Evolutionary conservation across 2,888 invertebrate species (phyloP), one percentile per base, ranked within the genome.

Genomic region (Polydrusus pterygomalis): DNA sequence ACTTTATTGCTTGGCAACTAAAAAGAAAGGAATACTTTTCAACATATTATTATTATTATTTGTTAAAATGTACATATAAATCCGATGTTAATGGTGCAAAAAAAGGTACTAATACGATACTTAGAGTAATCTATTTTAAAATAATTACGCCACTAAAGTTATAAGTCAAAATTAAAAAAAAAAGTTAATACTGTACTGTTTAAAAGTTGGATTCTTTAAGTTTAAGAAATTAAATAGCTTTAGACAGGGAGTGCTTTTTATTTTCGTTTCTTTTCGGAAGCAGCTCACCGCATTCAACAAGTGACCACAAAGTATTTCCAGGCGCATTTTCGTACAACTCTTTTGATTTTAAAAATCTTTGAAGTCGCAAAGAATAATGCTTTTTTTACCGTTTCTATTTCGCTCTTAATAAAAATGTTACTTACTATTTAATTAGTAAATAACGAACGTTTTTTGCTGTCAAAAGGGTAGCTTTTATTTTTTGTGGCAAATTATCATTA

Each of bases 231-330:
- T 60, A 60, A 38, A 60, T 60, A 40, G 38, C 17, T 60, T 38
- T 38, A 40, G 58, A 60, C 15, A 11, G 17, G 18, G 11, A 60
- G 38, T 40, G 58, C 34, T 60, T 38, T 38, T 60, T 38, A 9
- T 38, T 58, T 60, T 60, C 15, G 3, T 38, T 60, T 11, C 17
- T 38, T 34, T 47, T 38, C 7, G 15, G 6, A 10, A 20, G 8
- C 58, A 58, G 18, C 58, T 60, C 38, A 25, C 18, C 58, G 58
- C 58, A 60, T 60, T 38, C 58, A 60, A 60, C 58, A 60, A 60
- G 58, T 60, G 40, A 38, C 9, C 56, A n/a, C 30, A 56, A 56
- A 56, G n/a, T 56, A 34, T 34, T 56, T 30, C 8, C 34, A 15
- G 13, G 56, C 13, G 15, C 34, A 15, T 56, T 38, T 17, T 38